These are phyloP conservation scores for Spodoptera frugiperda DNA, from an alignment of 1,140 invertebrate genomes.

Conservation along the genomic window DNA sequence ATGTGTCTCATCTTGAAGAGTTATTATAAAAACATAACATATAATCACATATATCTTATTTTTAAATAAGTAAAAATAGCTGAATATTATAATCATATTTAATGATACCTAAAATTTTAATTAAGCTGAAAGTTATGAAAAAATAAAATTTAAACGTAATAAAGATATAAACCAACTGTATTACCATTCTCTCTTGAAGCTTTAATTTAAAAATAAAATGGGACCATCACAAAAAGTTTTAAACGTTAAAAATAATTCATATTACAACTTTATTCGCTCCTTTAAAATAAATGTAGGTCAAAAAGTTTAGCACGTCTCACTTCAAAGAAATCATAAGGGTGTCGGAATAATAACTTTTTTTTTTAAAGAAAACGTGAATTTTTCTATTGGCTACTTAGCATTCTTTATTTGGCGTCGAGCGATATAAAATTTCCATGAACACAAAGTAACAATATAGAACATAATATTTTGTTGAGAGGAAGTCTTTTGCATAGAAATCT, in stretches of 20 bases:
- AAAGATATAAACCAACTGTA: no score
- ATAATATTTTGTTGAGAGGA: conserved; percentile 69
- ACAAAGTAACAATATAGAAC: conserved; percentile 67
- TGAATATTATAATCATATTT: no score
- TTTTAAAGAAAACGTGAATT: conserved; percentile 45
- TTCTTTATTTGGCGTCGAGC: conserved; percentile 55
- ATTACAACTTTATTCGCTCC: neutral
- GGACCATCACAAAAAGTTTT: no score
- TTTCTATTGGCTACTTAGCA: conserved; percentile 66
- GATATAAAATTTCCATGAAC: conserved; percentile 69
- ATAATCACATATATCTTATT: no score
- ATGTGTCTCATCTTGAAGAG: no score
- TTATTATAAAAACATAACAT: no score
- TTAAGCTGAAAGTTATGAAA: no score
- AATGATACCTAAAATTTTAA: no score
- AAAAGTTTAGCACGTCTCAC: neutral
- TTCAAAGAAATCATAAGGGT: conserved; percentile 27
- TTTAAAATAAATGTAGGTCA: conserved; percentile 21
- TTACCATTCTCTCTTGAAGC: neutral
- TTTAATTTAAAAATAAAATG: neutral
- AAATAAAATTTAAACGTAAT: no score
- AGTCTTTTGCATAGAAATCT: conserved; percentile 71
- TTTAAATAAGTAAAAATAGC: no score
- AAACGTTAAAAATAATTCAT: conserved; percentile 3
- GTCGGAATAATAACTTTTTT: conserved; percentile 23